phyloP scores from a whole-genome alignment of 2,888 invertebrate species.

The Malacosoma neustria region DNA sequence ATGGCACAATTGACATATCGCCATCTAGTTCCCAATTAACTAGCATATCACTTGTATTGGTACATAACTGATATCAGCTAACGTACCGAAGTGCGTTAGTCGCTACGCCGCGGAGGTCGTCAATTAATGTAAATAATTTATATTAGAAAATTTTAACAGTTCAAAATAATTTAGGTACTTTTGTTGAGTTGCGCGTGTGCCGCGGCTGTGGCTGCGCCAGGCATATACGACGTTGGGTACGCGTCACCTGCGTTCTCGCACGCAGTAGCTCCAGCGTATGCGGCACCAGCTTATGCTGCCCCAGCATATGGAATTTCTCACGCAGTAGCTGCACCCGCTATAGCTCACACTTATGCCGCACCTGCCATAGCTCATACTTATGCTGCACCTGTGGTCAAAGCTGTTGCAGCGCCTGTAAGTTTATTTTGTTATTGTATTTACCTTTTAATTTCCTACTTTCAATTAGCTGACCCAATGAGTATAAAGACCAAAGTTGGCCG shows the following conservation, averaged over 20 bases:
- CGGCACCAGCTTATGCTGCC: conserved; percentile 16
- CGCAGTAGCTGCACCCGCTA: conserved; percentile 13
- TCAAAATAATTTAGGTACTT: conserved; percentile 23
- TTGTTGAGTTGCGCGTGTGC: conserved; percentile 56
- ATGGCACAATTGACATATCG: no score
- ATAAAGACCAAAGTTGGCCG: no score
- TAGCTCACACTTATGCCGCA: conserved; percentile 14
- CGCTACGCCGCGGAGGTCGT: no score
- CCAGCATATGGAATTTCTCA: conserved; percentile 12
- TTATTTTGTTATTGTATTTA: background rate
- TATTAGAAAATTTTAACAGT: conserved; percentile 1
- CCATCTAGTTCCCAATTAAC: no score
- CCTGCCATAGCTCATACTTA: conserved; percentile 17
- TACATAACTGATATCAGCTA: no score
- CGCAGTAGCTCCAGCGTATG: conserved; percentile 10
- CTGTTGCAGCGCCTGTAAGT: conserved; percentile 40
- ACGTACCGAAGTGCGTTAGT: no score
- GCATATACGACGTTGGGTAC: conserved; percentile 26
- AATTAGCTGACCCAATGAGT: no score
- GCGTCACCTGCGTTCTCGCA: conserved; percentile 16
- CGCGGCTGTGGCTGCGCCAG: conserved; percentile 45
- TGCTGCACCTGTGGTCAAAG: conserved; percentile 25
- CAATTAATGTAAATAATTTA: no score
- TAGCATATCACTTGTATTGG: no score
- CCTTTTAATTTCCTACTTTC: no score